phyloP scores from a whole-genome alignment of 2,888 invertebrate species.

The Itoplectis maculator region DNA sequence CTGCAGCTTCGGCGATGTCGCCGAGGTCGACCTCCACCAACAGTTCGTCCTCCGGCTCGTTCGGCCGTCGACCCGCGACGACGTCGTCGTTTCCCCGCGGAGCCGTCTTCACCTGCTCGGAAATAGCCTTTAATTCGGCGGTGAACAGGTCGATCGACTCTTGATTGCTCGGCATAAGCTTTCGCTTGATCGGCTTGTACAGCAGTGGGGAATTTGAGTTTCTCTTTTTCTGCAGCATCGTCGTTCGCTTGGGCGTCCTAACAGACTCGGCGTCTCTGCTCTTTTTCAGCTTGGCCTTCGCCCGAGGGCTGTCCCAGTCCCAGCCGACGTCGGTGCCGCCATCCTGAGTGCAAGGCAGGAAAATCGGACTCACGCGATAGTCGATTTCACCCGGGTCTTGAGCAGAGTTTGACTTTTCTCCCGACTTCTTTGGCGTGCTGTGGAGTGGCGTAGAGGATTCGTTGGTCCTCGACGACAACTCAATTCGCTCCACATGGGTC shows the following conservation, averaged over 20 bases:
- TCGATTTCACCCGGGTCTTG: slow-evolving; percentile 69
- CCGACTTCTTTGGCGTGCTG: slow-evolving; percentile 72
- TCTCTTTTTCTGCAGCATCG: slow-evolving; percentile 73
- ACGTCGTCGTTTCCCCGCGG: slow-evolving; percentile 25
- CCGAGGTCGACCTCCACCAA: slow-evolving; percentile 51
- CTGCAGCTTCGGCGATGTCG: slow-evolving; percentile 54
- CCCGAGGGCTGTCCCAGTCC: slow-evolving; percentile 85
- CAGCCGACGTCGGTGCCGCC: slow-evolving; percentile 84
- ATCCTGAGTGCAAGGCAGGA: slow-evolving; percentile 83
- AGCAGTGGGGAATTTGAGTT: slow-evolving; percentile 77
- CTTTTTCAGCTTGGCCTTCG: slow-evolving; percentile 41
- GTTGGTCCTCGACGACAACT: slow-evolving; percentile 19
- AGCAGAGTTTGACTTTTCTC: neutral
- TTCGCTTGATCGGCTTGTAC: slow-evolving; percentile 75
- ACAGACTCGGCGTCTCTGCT: slow-evolving; percentile 20
- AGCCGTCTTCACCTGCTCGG: slow-evolving; percentile 71
- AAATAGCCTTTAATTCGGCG: slow-evolving; percentile 75
- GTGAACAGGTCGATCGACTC: slow-evolving; percentile 74
- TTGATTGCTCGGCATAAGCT: slow-evolving; percentile 71
- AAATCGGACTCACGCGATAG: slow-evolving; percentile 76
- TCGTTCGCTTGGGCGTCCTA: slow-evolving; percentile 75
- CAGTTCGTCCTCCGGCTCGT: slow-evolving; percentile 41
- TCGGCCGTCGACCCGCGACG: neutral
- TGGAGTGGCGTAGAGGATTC: slow-evolving; percentile 56
- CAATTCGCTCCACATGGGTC: neutral